Conservation (phyloP, 2,113 vertebrate genomes). For the Balaenoptera acutorostrata region DNA sequence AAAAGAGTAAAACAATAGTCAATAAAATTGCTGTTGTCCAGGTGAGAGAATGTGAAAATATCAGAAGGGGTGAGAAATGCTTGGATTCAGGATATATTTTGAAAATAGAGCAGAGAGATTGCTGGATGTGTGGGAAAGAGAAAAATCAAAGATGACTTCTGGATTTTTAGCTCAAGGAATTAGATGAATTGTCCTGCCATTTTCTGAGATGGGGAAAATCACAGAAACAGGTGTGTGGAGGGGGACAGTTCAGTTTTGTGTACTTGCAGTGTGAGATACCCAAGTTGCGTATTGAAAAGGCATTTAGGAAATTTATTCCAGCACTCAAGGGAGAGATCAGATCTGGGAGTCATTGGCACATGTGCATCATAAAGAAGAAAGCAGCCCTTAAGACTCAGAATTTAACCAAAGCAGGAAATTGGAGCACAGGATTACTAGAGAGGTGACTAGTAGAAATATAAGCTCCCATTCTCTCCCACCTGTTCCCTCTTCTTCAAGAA, state of each 20-base stretch:
- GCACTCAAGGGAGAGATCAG: not conserved
- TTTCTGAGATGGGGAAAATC: constrained; percentile 1
- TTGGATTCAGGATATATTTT: not conserved
- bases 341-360: constrained; percentile 38
- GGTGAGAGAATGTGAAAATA: not conserved
- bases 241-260: not conserved
- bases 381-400: not conserved
- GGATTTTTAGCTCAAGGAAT: not conserved
- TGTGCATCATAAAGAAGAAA: not conserved
- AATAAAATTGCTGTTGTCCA: not conserved
- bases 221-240: constrained; percentile 19
- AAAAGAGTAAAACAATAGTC: not conserved
- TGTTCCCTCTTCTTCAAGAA: not conserved
- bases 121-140: not conserved
- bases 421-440: not conserved
- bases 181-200: not conserved
- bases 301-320: constrained; percentile 54
- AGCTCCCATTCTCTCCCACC: not conserved
- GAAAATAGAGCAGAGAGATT: not conserved
- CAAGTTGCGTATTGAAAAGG: constrained; percentile 52
- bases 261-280: constrained; percentile 23
- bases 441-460: not conserved
- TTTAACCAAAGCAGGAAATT: constrained; percentile 43
- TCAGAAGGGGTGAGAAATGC: not conserved
- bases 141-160: not conserved